Conservation (phyloP, 2,113 vertebrate genomes). For the Macrotis lagotis region DNA sequence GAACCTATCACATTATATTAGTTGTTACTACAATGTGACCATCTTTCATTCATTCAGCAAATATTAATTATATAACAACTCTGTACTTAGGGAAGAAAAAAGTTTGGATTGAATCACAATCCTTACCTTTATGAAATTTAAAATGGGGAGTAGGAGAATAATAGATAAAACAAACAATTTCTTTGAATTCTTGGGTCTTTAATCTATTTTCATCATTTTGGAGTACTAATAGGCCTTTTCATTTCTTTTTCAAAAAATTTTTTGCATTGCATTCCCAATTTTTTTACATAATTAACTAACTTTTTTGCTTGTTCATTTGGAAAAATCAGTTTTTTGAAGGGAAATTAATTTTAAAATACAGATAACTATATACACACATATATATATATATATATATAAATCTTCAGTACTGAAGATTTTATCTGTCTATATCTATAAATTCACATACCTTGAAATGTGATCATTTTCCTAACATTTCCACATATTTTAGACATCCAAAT, state of each 20-base stretch:
- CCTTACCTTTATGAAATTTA: background rate
- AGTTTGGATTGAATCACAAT: background rate
- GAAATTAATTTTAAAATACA: background rate
- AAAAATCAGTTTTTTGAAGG: background rate
- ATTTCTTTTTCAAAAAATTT: background rate
- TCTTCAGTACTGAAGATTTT: background rate
- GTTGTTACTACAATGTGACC: background rate
- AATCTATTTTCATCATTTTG: background rate
- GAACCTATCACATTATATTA: background rate
- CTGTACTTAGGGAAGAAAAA: background rate
- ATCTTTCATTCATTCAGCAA: background rate
- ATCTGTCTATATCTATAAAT: background rate
- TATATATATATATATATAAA: background rate
- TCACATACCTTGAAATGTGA: background rate
- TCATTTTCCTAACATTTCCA: background rate
- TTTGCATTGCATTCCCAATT: background rate
- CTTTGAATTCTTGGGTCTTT: background rate
- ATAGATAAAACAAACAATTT: background rate
- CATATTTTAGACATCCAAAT: constrained; percentile 9
- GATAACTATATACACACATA: too few relatives aligned
- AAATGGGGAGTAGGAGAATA: background rate
- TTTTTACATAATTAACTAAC: background rate
- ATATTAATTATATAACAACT: background rate
- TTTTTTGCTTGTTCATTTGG: background rate
- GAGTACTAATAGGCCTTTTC: background rate